Evolutionary conservation across 2,888 invertebrate species (phyloP), one percentile per base, ranked within the genome.

Genomic region (Brachycybe producta): DNA sequence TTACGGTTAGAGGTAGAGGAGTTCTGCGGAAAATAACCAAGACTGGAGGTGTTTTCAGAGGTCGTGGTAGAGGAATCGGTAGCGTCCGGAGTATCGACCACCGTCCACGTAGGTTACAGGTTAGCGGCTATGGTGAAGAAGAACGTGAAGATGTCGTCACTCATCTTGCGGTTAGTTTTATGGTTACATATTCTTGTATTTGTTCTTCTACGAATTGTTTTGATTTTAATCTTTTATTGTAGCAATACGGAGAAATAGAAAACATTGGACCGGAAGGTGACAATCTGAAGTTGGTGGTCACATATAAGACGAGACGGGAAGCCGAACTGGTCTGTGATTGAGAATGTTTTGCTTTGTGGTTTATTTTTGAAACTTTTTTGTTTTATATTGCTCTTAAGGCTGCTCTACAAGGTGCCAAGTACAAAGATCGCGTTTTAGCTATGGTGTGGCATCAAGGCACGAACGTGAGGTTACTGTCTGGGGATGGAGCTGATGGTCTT

Each of bases 161-260:
- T 7, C 91, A 91, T 68, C 87, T 92, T 67, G 77, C 82, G 66
- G 91, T 91, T 68, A 75, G 76, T 63, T 35, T 35, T 17, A 8
- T 23, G 36, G n/a, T 13, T 24, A 24, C 13, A 24, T 24, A 26
- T 17, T 30, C 17, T 8, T 43, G 8, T 27, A 17, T 24, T 48
- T 28, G 21, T 49, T 24, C 28, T 13, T 5, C 24, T 45, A 47
- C 15, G 8, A 23, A 24, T 26, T 30, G 5, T 17, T 40, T n/a
- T 13, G 35, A 19, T 38, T 52, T 42, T 11, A 50, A 2, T 41
- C 19, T 28, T 49, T 42, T 52, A 34, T 56, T 59, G 23, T 68
- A 88, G 87, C 79, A 82, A 78, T 88, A 78, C 67, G 90, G 90
- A 46, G 84, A 84, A 64, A 80, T 92, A 57, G 79, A 80, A n/a